A percentile compares a stretch with the other conserved stretches of the same genome.
These are phyloP conservation scores for Rutilus rutilus DNA, from an alignment of 2,113 vertebrate genomes.

Conservation along the genomic window DNA sequence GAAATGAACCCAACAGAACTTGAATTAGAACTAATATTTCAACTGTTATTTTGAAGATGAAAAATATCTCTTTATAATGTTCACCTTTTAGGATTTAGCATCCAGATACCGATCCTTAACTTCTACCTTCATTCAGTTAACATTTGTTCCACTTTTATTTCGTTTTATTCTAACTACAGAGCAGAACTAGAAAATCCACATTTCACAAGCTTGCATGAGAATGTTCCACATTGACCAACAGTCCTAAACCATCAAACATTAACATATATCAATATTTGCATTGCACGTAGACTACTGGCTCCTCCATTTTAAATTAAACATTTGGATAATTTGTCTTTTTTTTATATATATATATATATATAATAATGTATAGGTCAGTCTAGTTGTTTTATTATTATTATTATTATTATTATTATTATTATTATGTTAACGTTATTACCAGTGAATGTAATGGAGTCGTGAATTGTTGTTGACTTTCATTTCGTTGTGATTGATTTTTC, in stretches of 20 bases:
- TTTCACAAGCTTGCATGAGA: not conserved
- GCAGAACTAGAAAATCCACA: constrained; percentile 16
- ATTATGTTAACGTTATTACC: not conserved
- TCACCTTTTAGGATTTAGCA: not conserved
- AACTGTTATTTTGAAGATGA: not conserved
- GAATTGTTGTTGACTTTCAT: not conserved
- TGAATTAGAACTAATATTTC: too few relatives aligned
- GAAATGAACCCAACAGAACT: not conserved
- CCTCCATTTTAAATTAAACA: not conserved
- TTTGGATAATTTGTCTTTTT: too few relatives aligned
- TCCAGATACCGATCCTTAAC: not conserved
- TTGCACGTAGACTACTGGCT: not conserved
- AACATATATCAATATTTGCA: not conserved
- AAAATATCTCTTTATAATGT: not conserved
- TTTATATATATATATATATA: too few relatives aligned
- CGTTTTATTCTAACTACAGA: not conserved
- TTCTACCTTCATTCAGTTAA: not conserved
- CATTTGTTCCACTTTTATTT: not conserved
- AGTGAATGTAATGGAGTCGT: not conserved
- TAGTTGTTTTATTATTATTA: too few relatives aligned
- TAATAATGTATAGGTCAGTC: too few relatives aligned
- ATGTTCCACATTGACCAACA: not conserved
- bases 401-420: too few relatives aligned
- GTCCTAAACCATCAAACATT: not conserved
- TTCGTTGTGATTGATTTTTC: not conserved